phyloP scores from a whole-genome alignment of 1,140 invertebrate genomes.

The Lasioglossum albipes region DNA sequence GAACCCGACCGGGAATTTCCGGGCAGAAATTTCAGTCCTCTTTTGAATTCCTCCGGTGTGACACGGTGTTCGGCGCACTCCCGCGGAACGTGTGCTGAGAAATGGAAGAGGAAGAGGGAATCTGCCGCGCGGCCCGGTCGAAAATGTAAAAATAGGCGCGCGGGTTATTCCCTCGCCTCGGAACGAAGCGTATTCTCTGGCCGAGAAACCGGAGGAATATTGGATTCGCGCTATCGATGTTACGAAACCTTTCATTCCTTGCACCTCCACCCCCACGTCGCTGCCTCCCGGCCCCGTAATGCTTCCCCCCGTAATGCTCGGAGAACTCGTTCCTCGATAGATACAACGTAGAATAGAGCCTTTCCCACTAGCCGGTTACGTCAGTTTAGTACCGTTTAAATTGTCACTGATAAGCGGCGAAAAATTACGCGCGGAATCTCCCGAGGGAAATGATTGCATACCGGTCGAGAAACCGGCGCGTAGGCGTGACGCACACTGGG shows the following conservation, averaged over 20 bases:
- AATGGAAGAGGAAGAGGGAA: slow-evolving; percentile 20
- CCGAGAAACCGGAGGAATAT: slow-evolving; percentile 11
- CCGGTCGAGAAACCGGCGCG: too few species aligned
- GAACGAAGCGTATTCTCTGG: not conserved
- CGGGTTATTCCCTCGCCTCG: not conserved
- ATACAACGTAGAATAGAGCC: too few species aligned
- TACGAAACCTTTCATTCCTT: slow-evolving; percentile 1
- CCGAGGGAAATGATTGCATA: too few species aligned
- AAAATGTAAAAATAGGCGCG: slow-evolving; percentile 19
- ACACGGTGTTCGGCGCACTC: not conserved
- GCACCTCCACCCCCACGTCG: too few species aligned
- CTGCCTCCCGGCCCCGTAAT: not conserved
- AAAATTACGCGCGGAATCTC: too few species aligned
- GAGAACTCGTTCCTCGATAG: not conserved
- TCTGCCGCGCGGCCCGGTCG: not conserved
- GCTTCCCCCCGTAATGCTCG: not conserved
- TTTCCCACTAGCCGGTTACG: too few species aligned
- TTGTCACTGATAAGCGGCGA: too few species aligned
- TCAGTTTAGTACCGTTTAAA: too few species aligned
- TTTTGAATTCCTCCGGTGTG: not conserved
- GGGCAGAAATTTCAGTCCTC: not conserved
- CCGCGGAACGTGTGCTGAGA: too few species aligned
- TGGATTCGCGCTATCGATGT: slow-evolving; percentile 18
- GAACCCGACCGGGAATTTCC: not conserved
- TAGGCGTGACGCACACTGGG: too few species aligned